phyloP scores from a whole-genome alignment of 2,797 vertebrate species.

The Euphonia xanthogaster region DNA sequence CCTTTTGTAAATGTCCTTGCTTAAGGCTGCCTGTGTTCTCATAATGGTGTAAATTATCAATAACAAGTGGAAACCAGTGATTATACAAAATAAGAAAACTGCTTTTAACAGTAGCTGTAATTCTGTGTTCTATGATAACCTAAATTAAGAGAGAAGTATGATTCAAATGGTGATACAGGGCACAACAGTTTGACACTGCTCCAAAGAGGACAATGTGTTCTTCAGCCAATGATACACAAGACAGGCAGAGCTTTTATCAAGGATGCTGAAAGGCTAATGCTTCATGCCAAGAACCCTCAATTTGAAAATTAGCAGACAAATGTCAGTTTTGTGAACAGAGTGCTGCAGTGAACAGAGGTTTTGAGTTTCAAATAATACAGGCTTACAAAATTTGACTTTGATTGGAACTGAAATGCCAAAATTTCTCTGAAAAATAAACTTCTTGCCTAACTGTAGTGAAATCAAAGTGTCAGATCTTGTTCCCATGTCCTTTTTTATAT shows the following conservation, averaged over 20 bases:
- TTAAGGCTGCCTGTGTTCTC: not conserved
- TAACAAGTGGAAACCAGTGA: not conserved
- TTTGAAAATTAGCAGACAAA: constrained; percentile 3
- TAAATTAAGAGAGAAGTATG: not conserved
- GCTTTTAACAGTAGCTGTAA: not conserved
- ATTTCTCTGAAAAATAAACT: not conserved
- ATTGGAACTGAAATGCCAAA: not conserved
- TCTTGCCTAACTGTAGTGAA: not conserved
- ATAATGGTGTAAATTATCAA: constrained; percentile 1
- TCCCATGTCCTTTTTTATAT: not conserved
- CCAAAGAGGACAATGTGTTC: not conserved
- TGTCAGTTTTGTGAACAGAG: not conserved
- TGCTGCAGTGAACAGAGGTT: not conserved
- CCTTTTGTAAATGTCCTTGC: constrained; percentile 43
- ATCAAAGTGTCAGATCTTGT: not conserved
- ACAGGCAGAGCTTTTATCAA: not conserved
- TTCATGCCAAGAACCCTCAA: not conserved
- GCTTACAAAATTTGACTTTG: not conserved
- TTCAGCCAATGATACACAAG: not conserved
- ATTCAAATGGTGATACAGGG: not conserved
- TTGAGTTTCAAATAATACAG: not conserved
- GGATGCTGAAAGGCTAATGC: not conserved
- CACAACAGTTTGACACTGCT: not conserved
- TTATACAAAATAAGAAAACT: not conserved
- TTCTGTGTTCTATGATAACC: not conserved